A percentile compares a stretch with the other conserved stretches of the same genome.
phyloP scores from a whole-genome alignment of 2,888 invertebrate species.

The Ceraclea dissimilis region DNA sequence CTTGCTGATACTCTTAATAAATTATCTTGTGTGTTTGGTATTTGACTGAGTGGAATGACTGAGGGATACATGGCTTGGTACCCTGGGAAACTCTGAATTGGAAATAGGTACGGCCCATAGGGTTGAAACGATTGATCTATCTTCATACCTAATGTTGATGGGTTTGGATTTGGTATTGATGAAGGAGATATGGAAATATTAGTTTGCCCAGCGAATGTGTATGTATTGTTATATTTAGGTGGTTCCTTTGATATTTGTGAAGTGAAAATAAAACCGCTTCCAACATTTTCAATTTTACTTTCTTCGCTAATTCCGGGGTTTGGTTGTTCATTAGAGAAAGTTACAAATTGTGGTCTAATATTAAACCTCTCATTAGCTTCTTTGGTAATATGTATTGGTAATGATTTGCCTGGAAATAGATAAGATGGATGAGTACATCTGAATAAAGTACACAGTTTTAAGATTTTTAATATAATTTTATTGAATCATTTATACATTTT shows the following conservation, averaged over 20 bases:
- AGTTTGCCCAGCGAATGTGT: slow-evolving; percentile 4
- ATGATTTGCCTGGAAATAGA: background rate
- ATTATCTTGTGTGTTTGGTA: background rate
- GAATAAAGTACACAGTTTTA: no score
- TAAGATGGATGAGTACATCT: no score
- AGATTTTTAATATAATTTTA: no score
- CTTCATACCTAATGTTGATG: slow-evolving; percentile 36
- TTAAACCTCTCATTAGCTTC: background rate
- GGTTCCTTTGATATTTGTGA: slow-evolving; percentile 1
- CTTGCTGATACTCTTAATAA: background rate
- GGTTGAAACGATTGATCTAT: slow-evolving; percentile 34
- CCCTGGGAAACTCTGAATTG: slow-evolving; percentile 44
- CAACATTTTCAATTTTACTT: background rate
- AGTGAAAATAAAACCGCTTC: background rate
- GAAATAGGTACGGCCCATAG: slow-evolving; percentile 40
- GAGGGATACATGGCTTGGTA: slow-evolving; percentile 40
- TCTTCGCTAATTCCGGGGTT: background rate
- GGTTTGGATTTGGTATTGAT: slow-evolving; percentile 44
- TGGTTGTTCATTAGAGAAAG: background rate
- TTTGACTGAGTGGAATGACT: background rate
- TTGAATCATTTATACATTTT: no score
- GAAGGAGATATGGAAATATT: slow-evolving; percentile 40
- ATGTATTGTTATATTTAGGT: background rate
- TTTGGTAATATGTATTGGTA: background rate
- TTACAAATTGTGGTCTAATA: background rate